Evolutionary conservation across 2,888 invertebrate species (phyloP), one percentile per base, ranked within the genome.

Genomic region (Adelognathus sp.): DNA sequence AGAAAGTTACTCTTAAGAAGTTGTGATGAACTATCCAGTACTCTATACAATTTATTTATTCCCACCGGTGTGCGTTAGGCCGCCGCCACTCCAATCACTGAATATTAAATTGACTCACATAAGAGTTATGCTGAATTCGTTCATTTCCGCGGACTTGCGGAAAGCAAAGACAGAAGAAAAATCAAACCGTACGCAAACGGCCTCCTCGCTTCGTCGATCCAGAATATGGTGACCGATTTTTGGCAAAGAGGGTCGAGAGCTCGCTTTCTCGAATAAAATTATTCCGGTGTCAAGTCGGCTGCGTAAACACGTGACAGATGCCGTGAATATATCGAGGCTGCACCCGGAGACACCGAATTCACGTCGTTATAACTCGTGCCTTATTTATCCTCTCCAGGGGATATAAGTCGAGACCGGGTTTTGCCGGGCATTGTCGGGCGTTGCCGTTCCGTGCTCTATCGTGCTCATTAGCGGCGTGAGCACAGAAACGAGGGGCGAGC

Each of bases 381-480:
- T 61, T 75, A 75, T 75, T 75, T 75, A 75, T 75, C 31, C 67
- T 69, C 75, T 75, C 75, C 27, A 18, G 60, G 60, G 39, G 64
- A 31, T 50, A 27, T 56, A 61, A 69, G 60, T 75, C 33, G 75
- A 54, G 74, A 46, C 67, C 36, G 36, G 50, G 46, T 66, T 14
- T n/a, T 24, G n/a, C 21, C 27, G 21, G 24, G 69, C 69, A 69
- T 75, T 75, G 75, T 75, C 75, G 41, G 41, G 46, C 39, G 46
- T 46, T 44, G 70, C 63, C 70, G 70, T 76, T 70, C 50, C 76
- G 76, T 76, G 63, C 76, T 70, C 70, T 76, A 76, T 76, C 76
- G 76, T 70, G 58, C 76, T 76, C 76, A 76, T 76, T 76, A 76
- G 70, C 70, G 58, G 50, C 70, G 61, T 70, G 64, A 76, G 63